Evolutionary conservation across 1,140 invertebrate genomes (phyloP), one percentile per base, ranked within the genome.

Genomic region (Teleopsis dalmanni): DNA sequence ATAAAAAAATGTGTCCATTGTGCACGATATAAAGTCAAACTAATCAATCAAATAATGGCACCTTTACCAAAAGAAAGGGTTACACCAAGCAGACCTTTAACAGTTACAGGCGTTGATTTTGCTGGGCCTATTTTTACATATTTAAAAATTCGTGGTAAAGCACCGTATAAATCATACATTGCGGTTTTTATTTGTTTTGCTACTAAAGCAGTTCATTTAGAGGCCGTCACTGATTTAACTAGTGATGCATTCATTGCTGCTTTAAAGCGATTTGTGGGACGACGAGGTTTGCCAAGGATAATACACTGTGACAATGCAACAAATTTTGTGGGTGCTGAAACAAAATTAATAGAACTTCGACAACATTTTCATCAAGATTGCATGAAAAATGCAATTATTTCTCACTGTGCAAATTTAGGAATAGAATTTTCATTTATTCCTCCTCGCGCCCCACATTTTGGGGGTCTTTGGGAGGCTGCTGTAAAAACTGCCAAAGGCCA

Each of bases 131-230:
- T 49, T 22, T 11, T n/a, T 2, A 35, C 26, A 10, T 42, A 11
- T 1, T 22, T 16, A 9, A 13, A 16, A 35, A 26, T 35, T 2
- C 19, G 38, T 11, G 14, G 33, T 18, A n/a, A 4, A 19, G 13
- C 9, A n/a, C 27, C 21, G 10, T 10, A 14, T 3, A 48, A 48
- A 22, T 26, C 9, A 3, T 48, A 48, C 22, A 34, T 48, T 14
- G 6, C 36, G 2, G 3, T 48, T 3, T 48, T 48, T 16, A 46
- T 56, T 5, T 62, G 56, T 27, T 46, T 62, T 8, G 65, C 50
- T 60, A 60, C 56, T 65, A 72, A 56, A 70, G 65, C 66, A 59
- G 70, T 58, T 58, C 73, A 73, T 69, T 63, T 67, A 57, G 75
- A 63, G 71, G 52, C 52, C 57, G 62, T 70, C 52, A 52, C 47